Conservation (phyloP, 2,113 vertebrate species). For the Aramus guarauna region DNA sequence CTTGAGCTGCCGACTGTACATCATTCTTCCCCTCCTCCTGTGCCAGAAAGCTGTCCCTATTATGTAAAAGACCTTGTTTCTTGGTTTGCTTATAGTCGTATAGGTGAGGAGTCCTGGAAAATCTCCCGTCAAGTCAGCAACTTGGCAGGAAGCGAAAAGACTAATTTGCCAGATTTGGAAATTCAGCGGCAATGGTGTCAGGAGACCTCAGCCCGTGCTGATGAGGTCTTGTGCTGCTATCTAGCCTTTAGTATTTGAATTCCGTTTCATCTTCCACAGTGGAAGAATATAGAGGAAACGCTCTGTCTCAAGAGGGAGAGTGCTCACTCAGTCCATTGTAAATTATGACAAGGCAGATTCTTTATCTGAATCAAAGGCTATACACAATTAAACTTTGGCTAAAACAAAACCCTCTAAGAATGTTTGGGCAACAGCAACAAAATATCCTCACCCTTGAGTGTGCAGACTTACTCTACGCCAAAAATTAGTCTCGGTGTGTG, state of each 20-base stretch:
- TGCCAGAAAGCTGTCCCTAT: neutral
- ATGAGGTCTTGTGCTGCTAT: neutral
- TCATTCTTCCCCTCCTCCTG: neutral
- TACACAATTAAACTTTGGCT: neutral
- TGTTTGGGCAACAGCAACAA: neutral
- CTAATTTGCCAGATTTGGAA: neutral
- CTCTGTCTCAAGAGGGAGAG: too few relatives aligned
- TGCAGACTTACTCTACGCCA: neutral
- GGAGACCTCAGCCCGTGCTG: neutral
- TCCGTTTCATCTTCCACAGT: neutral
- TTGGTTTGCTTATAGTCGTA: neutral
- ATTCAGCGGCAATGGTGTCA: neutral
- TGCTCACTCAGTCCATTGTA: neutral
- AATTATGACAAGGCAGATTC: neutral
- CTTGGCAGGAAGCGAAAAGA: neutral
- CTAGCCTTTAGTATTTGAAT: neutral
- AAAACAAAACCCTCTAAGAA: neutral
- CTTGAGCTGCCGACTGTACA: neutral
- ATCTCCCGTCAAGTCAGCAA: neutral
- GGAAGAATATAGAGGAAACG: neutral
- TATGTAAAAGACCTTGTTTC: neutral
- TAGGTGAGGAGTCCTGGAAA: neutral
- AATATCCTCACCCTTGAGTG: rapidly evolving
- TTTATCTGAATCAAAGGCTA: neutral
- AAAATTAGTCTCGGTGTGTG: neutral